These are phyloP conservation scores for Zoanthus sociatus DNA, from an alignment of 92 coral and sea anemone genomes.

Conservation along the genomic window DNA sequence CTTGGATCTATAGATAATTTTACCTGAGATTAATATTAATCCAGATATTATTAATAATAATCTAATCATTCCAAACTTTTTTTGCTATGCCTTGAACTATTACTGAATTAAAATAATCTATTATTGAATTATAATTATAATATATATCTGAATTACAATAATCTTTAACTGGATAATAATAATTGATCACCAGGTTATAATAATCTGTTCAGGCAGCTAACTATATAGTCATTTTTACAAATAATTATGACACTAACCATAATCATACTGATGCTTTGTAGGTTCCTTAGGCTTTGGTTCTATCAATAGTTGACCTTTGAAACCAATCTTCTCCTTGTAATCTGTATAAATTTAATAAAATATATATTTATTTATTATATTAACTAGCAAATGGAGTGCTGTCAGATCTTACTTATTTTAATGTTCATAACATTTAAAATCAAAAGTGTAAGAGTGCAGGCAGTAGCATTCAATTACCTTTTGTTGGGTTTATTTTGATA, in stretches of 20 bases:
- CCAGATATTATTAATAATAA: too few relatives aligned
- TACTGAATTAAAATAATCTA: too few relatives aligned
- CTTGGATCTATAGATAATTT: too few relatives aligned
- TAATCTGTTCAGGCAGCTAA: too few relatives aligned
- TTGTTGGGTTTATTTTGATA: background rate
- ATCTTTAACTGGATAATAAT: too few relatives aligned
- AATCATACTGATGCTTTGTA: slow-evolving; percentile 88
- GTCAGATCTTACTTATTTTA: background rate
- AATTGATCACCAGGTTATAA: too few relatives aligned
- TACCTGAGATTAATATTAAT: too few relatives aligned
- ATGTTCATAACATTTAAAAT: background rate
- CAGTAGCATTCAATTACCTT: background rate
- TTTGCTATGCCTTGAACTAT: background rate
- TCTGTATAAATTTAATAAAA: slow-evolving; percentile 45
- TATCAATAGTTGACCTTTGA: slow-evolving; percentile 85
- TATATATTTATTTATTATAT: too few relatives aligned
- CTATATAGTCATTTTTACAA: too few relatives aligned
- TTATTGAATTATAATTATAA: too few relatives aligned
- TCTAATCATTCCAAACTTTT: too few relatives aligned
- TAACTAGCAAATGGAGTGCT: background rate
- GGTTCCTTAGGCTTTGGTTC: slow-evolving; percentile 95
- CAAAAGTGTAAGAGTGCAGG: background rate
- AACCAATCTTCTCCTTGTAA: slow-evolving; percentile 82
- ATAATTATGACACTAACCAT: slow-evolving; percentile 55
- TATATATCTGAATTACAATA: too few relatives aligned